A percentile compares a stretch with the other conserved stretches of the same genome.
These are phyloP conservation scores for Pteropus alecto DNA, from an alignment of 2,113 vertebrate genomes.

Conservation along the genomic window DNA sequence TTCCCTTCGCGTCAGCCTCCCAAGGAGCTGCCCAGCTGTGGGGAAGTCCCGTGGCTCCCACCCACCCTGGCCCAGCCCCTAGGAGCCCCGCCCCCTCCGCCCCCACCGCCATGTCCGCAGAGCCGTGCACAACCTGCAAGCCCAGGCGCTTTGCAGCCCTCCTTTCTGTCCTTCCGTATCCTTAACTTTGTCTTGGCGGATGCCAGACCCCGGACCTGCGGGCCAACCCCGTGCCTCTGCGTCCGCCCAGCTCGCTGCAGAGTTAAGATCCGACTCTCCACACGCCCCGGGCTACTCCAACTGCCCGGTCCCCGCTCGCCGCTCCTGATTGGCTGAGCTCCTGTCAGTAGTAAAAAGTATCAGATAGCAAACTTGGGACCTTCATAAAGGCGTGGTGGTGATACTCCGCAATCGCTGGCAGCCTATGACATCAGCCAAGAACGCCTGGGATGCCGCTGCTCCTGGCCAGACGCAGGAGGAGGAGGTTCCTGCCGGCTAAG, in stretches of 20 bases:
- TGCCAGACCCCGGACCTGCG: accelerated
- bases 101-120: too few species aligned
- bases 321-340: conserved; percentile 83
- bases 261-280: conserved; percentile 72
- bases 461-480: conserved; percentile 78
- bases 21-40: background rate
- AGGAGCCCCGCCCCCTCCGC: too few species aligned
- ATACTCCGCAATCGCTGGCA: conserved; percentile 78
- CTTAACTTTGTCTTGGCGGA: background rate
- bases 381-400: conserved; percentile 83
- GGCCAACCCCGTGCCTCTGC: background rate
- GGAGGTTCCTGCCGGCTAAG: conserved; percentile 85
- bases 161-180: too few species aligned
- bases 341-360: conserved; percentile 86
- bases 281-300: conserved; percentile 54
- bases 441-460: conserved; percentile 81
- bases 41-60: background rate
- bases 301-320: conserved; percentile 57
- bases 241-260: conserved; percentile 33
- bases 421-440: conserved; percentile 87
- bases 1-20: background rate
- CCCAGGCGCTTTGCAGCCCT: background rate
- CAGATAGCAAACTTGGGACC: conserved; percentile 86
- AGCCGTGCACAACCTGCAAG: background rate
- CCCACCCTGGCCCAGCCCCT: background rate